Conservation (phyloP, 2,888 invertebrate species). For the Platycnemis pennipes region DNA sequence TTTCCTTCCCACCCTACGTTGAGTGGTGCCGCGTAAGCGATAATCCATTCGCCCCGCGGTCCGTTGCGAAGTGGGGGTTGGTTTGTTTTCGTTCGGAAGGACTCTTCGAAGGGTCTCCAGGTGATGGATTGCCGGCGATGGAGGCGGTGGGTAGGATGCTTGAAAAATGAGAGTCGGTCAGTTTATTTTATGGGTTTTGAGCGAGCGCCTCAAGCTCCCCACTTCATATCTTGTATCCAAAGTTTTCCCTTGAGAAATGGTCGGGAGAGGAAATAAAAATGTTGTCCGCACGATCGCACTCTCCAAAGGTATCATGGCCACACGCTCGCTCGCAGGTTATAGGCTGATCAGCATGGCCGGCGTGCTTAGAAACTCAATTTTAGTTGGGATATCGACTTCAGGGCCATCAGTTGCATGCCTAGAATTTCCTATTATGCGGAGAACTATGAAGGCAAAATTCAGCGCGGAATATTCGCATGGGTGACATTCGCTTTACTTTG, state of each 20-base stretch:
- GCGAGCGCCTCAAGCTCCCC: neutral
- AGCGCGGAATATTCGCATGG: neutral
- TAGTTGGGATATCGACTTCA: neutral
- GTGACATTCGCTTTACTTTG: no score
- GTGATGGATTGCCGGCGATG: constrained; percentile 15
- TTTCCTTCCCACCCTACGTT: neutral
- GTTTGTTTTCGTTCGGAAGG: constrained; percentile 23
- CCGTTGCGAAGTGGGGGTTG: neutral
- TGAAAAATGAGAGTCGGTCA: constrained; percentile 32
- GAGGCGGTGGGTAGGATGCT: neutral
- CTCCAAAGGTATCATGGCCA: neutral
- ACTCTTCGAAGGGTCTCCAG: neutral
- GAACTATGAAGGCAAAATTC: neutral
- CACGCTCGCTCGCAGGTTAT: neutral
- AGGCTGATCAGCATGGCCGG: neutral
- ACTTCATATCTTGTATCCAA: constrained; percentile 8
- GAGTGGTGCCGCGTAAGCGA: neutral
- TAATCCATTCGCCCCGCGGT: constrained; percentile 1
- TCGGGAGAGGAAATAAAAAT: neutral
- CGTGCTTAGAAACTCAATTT: neutral
- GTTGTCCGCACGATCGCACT: neutral
- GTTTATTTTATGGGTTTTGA: constrained; percentile 8
- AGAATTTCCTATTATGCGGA: no score
- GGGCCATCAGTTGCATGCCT: neutral
- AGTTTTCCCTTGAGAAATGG: constrained; percentile 10